Base-by-base conservation (phyloP, 2,797 vertebrate species). In the Fratercula arctica region DNA sequence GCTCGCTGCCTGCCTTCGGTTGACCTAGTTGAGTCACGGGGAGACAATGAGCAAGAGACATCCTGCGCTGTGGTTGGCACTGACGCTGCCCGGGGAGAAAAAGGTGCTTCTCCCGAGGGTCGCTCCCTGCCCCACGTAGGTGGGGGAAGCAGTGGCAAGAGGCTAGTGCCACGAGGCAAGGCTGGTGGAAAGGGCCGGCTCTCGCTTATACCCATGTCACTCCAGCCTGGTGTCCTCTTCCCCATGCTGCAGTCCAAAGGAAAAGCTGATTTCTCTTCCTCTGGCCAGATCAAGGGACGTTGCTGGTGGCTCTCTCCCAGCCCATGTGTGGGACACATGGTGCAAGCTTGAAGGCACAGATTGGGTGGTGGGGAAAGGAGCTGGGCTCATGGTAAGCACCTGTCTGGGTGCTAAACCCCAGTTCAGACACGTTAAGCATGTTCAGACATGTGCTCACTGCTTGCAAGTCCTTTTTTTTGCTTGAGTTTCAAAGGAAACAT, bases 11-110 rank as follows among this genome's bases (percentile, higher is more conserved):
- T 86, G 90, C 78, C 93, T 93, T 90, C 18, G 0, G 95, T 86
- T 97, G 96, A 97, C 96, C 96, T 92, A 96, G 89, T 97, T 97
- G 96, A 96, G 96, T 96, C 96, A 97, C 16, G 8, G 69, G 78
- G 91, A 78, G 43, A 76, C 5, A 8, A 57, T 13, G 7, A 94
- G 68, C 3, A 9, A 51, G 73, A 78, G 87, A 93, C 96, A 96
- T 96, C 96, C 94, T 96, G 91, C 25, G 0, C 69, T 95, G 92
- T 69, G 95, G 75, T 66, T 95, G 90, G 16, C 74, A 79, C 87
- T 29, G 75, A 19, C 1, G 7, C 73, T 67, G 86, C 39, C 85
- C 0, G 56, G 86, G 95, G 85, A 87, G 21, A 77, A 64, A n/a
- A 16, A 87, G 79, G 89, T 76, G 60, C 56, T 93, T 77, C 93